Conservation (phyloP, 2,113 vertebrate genomes). For the Alethe castanea region DNA sequence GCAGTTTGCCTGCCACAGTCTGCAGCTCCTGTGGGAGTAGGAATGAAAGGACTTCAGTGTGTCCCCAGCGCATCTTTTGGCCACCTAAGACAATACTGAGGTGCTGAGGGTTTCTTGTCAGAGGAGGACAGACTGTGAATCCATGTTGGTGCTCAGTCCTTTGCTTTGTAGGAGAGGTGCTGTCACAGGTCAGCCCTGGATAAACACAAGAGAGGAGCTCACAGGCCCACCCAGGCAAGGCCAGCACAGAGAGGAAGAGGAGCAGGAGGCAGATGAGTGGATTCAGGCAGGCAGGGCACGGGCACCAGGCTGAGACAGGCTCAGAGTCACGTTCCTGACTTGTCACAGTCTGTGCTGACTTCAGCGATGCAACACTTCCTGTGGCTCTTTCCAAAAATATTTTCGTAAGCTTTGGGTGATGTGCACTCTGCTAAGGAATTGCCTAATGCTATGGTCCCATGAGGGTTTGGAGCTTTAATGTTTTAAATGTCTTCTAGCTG, state of each 20-base stretch:
- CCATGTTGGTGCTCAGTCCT: not conserved
- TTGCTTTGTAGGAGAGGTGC: fast-evolving
- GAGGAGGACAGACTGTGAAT: not conserved
- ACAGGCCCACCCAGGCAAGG: not conserved
- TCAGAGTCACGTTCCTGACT: not conserved
- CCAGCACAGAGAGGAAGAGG: not conserved
- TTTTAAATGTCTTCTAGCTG: not conserved
- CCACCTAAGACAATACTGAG: not conserved
- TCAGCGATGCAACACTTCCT: not conserved
- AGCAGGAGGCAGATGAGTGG: not conserved
- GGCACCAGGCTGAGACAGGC: not conserved
- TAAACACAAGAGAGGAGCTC: not conserved
- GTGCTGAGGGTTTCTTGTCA: not conserved
- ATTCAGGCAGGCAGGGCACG: not conserved
- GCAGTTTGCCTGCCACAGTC: not conserved
- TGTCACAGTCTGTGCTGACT: not conserved
- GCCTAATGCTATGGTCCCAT: not conserved
- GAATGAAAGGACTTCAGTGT: not conserved
- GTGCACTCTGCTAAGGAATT: not conserved
- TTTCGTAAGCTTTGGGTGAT: slow-evolving; percentile 8
- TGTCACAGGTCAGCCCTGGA: not conserved
- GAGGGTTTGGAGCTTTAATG: not conserved
- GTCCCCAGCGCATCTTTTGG: not conserved
- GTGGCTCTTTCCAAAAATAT: not conserved
- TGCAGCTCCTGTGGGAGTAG: not conserved